phyloP scores from a whole-genome alignment of 2,888 invertebrate genomes.

The Eristalis intricaria region DNA sequence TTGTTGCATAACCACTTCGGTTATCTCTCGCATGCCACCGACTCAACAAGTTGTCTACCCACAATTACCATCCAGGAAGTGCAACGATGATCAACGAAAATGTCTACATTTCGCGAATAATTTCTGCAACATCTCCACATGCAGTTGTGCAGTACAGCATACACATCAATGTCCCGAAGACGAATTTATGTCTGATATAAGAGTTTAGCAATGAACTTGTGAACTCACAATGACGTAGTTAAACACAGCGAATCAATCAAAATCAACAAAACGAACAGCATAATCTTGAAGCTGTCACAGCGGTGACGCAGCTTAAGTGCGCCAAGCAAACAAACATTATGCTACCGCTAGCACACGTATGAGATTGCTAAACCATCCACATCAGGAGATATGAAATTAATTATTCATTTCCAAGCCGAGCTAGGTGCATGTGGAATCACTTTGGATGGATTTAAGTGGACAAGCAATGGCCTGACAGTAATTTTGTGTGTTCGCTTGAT shows the following conservation, averaged over 20 bases:
- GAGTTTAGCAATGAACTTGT: conserved; percentile 63
- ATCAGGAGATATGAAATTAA: conserved; percentile 32
- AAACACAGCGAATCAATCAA: conserved; percentile 36
- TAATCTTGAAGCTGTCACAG: conserved; percentile 49
- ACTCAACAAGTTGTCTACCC: neutral
- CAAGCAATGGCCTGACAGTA: conserved; percentile 30
- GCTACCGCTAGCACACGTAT: neutral
- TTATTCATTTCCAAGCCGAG: conserved; percentile 35
- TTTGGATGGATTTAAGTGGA: conserved; percentile 48
- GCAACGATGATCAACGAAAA: neutral
- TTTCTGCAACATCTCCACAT: neutral
- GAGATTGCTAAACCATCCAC: conserved; percentile 14
- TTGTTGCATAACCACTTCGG: conserved; percentile 35
- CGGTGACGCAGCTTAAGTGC: conserved; percentile 11
- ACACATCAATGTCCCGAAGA: neutral
- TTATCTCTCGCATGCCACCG: neutral
- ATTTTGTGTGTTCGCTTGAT: conserved; percentile 20
- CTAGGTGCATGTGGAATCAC: conserved; percentile 10
- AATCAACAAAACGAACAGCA: conserved; percentile 29
- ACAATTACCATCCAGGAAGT: neutral
- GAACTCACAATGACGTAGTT: conserved; percentile 45
- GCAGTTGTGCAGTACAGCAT: neutral
- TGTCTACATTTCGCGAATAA: neutral
- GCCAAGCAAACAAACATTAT: neutral
- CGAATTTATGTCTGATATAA: neutral